phyloP scores from a whole-genome alignment of 2,113 vertebrate species.

The Ictidomys tridecemlineatus region DNA sequence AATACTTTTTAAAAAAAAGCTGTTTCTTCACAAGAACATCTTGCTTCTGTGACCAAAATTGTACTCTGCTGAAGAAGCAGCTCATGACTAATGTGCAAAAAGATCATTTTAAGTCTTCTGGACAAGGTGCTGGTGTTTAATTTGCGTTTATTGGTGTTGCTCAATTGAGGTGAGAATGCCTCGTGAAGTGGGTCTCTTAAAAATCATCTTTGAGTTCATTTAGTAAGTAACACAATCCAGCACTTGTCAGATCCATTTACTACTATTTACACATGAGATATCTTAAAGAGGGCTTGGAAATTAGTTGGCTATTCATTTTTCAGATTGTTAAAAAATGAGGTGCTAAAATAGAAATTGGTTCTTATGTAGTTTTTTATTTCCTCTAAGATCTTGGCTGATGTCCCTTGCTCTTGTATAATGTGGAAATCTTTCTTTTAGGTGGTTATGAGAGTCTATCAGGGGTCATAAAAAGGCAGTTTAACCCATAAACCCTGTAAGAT shows the following conservation, averaged over 20 bases:
- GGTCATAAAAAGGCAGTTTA: background rate
- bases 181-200: background rate
- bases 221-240: background rate
- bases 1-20: constrained; percentile 18
- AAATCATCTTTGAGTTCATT: background rate
- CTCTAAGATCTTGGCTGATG: background rate
- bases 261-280: constrained; percentile 19
- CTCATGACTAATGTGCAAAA: background rate
- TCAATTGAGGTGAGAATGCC: background rate
- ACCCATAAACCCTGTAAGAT: background rate
- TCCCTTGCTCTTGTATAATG: background rate
- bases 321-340: background rate
- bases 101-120: background rate
- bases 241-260: constrained; percentile 16
- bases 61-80: constrained; percentile 13
- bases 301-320: constrained; percentile 18
- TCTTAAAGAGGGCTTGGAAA: background rate
- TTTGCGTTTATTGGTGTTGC: background rate
- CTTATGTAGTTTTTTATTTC: constrained; percentile 4
- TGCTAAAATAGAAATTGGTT: constrained; percentile 7
- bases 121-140: constrained; percentile 8
- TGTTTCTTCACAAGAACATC: constrained; percentile 25
- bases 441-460: background rate
- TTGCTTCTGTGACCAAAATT: constrained; percentile 25
- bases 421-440: background rate